Evolutionary conservation across 1,140 invertebrate species (phyloP), one percentile per base, ranked within the genome.

Genomic region (Macrobrachium rosenbergii): DNA sequence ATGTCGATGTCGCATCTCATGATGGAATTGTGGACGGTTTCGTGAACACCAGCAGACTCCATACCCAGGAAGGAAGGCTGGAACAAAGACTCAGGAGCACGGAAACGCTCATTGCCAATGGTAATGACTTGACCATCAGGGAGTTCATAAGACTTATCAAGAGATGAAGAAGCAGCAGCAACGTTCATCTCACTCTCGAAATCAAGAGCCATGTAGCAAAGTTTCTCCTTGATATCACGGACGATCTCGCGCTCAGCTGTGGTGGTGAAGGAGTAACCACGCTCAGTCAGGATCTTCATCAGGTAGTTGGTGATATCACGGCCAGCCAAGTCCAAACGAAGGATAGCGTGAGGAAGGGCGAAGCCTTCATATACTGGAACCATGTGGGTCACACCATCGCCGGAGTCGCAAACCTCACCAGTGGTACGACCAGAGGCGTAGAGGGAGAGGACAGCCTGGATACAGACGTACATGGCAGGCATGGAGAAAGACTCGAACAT

Each of bases 101-200:
- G 80, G 80, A 82, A 82, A 7, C 80, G 80, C n/a, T 82, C 80
- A 43, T 82, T 82, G 12, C 80, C 80, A 69, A 82, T 82, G 63
- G 80, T 82, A 43, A 82, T 82, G 17, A 82, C 63, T 28, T 82
- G 80, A 23, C 80, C 80, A 45, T 82, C 80, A 58, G 80, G 80
- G 91, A 98, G 94, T 93, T 98, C 97, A 92, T 98, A 98, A 88
- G 80, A 82, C 94, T 98, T 98, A 92, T 98, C 97, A 89, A 98
- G 93, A 88, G 97, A 97, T 89, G 95, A 96, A 88, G 96, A 97
- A 76, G 96, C 95, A 86, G 97, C 97, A 83, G 97, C 97, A 89
- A 96, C 98, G 91, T 96, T 96, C 97, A 98, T 98, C 77, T 80
- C 77, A 23, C 58, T 62, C 16, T 80, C 77, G 14, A 80, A 80